Conservation (phyloP, 2,113 vertebrate genomes). For the Seriola dumerili region DNA sequence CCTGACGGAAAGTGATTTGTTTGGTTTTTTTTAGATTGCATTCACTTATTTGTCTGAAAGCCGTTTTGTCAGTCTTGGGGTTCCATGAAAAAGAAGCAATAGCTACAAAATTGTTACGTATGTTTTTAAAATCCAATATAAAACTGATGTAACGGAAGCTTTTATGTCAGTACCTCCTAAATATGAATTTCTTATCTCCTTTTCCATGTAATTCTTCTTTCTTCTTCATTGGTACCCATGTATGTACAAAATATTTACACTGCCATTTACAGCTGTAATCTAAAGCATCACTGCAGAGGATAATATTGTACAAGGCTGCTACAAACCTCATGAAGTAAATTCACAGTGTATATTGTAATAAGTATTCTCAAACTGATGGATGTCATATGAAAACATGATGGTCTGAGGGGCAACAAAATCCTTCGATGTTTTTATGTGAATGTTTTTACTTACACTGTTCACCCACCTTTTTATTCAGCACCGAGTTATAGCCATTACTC, state of each 20-base stretch:
- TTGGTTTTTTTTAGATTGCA: too few relatives aligned
- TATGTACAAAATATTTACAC: background rate
- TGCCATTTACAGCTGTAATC: slow-evolving; percentile 1
- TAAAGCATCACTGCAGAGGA: background rate
- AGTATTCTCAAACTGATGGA: slow-evolving; percentile 14
- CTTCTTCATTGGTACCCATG: background rate
- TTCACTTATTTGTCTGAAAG: too few relatives aligned
- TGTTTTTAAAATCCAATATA: too few relatives aligned
- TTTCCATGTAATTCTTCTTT: too few relatives aligned
- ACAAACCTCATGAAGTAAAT: slow-evolving; percentile 46
- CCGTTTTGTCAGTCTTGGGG: too few relatives aligned
- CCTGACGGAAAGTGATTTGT: too few relatives aligned
- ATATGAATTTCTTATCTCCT: background rate
- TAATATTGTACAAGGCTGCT: background rate
- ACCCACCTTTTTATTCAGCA: slow-evolving; percentile 13
- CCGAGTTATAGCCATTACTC: slow-evolving; percentile 5
- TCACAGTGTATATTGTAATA: slow-evolving; percentile 44
- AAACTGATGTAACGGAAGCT: too few relatives aligned
- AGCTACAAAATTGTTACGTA: too few relatives aligned
- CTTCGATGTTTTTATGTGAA: background rate
- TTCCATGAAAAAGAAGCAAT: too few relatives aligned
- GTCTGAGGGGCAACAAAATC: background rate
- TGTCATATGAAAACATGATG: background rate
- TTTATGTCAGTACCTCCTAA: too few relatives aligned
- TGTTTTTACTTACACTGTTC: background rate